These are phyloP conservation scores for Erythrocebus patas DNA, from an alignment of 2,113 vertebrate species.

Conservation along the genomic window DNA sequence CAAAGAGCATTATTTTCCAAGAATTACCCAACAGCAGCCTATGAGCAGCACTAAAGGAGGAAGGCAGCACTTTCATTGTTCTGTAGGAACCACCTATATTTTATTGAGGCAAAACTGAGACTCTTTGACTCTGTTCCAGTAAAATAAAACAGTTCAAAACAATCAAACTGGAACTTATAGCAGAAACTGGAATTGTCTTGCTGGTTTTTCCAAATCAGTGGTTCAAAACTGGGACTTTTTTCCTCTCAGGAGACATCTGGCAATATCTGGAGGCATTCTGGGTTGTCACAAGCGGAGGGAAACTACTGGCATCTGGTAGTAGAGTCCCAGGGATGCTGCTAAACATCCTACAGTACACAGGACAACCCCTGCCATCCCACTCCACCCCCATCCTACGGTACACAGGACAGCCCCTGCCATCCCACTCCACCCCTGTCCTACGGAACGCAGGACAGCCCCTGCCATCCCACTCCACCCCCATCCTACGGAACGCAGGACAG, in stretches of 20 bases:
- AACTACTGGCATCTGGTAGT: background rate
- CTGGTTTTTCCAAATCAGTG: background rate
- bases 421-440: no score
- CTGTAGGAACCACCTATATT: background rate
- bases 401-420: no score
- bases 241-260: background rate
- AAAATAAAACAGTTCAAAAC: background rate
- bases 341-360: accelerated
- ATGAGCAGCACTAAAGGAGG: background rate
- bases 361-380: no score
- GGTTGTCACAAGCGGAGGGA: background rate
- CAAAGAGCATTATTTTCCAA: background rate
- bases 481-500: accelerated
- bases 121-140: background rate
- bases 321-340: background rate
- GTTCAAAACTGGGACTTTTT: background rate
- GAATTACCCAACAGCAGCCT: background rate
- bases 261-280: background rate
- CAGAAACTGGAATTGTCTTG: background rate
- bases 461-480: no score
- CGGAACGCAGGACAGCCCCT: no score
- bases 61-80: background rate
- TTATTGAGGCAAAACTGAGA: background rate
- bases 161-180: background rate
- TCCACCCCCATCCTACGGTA: background rate